Percentiles rank a stretch among this genome's conserved stretches.
Evolutionary conservation across 1,140 invertebrate species (phyloP).

Genomic region (Lethocerus indicus): DNA sequence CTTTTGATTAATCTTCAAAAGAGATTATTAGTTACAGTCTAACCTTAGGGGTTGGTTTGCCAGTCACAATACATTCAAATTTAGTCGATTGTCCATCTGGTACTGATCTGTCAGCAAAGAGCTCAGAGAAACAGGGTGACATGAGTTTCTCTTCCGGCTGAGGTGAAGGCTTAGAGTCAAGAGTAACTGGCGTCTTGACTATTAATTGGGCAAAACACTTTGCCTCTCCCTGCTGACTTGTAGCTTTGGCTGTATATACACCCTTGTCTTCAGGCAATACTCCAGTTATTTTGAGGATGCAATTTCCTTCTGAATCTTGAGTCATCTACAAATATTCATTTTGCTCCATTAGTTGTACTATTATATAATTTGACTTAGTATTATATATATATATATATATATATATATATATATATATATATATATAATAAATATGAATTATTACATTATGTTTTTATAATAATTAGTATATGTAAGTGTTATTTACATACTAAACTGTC

Average conservation of each 20-base stretch:
- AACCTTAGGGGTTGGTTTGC: constrained; percentile 56
- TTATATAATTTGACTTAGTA: too few species aligned
- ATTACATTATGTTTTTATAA: too few species aligned
- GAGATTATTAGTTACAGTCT: constrained; percentile 9
- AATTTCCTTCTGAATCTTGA: constrained; percentile 32
- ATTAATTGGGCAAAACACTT: constrained; percentile 64
- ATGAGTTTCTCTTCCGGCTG: constrained; percentile 36
- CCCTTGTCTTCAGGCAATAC: constrained; percentile 45
- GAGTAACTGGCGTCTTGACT: constrained; percentile 32
- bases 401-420: background rate
- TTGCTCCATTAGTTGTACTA: too few species aligned
- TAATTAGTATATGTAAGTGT: too few species aligned
- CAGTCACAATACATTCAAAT: constrained; percentile 51
- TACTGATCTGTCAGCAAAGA: constrained; percentile 35
- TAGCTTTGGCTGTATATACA: constrained; percentile 57
- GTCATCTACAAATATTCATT: constrained; percentile 21
- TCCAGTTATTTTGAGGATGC: constrained; percentile 36
- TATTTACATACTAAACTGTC: too few species aligned
- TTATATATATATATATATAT: background rate
- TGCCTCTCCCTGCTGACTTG: constrained; percentile 52
- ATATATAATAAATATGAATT: constrained; percentile 1
- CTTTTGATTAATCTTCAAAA: too few species aligned
- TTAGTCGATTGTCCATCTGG: constrained; percentile 36
- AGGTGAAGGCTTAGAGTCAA: constrained; percentile 15
- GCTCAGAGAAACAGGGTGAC: constrained; percentile 45